These are phyloP conservation scores for Tenthredo distinguenda DNA, from an alignment of 2,888 invertebrate species.

Conservation along the genomic window DNA sequence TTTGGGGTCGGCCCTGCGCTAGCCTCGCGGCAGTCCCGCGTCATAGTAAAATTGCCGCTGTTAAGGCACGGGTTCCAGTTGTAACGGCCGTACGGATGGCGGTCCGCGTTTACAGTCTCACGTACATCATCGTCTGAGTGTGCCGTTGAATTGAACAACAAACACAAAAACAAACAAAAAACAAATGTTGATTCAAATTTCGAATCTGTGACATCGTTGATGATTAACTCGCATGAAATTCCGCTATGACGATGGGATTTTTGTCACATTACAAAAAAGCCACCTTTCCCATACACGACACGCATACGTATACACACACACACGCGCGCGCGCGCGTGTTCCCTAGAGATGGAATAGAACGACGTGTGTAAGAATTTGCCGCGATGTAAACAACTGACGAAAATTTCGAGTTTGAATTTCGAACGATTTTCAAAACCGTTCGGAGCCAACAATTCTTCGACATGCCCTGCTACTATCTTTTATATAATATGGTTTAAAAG, in stretches of 20 bases:
- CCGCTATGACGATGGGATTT: conserved; percentile 17
- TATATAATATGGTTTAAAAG: background rate
- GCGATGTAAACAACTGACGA: conserved; percentile 17
- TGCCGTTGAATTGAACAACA: background rate
- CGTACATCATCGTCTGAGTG: background rate
- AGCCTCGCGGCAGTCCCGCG: conserved; percentile 29
- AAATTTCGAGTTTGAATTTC: background rate
- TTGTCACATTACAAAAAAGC: background rate
- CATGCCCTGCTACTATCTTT: background rate
- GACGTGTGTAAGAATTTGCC: background rate
- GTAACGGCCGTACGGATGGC: conserved; percentile 19
- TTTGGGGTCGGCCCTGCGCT: conserved; percentile 36
- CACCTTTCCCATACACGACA: background rate
- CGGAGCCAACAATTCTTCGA: background rate
- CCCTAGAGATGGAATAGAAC: background rate
- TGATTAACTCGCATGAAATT: background rate
- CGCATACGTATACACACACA: background rate
- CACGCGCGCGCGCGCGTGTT: background rate
- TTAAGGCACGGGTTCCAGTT: conserved; percentile 8
- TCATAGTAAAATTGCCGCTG: conserved; percentile 9
- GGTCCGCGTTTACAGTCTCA: background rate
- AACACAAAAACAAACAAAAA: background rate
- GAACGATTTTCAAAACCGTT: conserved; percentile 15
- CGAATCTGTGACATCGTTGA: background rate
- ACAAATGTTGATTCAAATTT: background rate